Evolutionary conservation across 2,888 invertebrate species (phyloP).

Genomic region (Schizotus pectinicornis): DNA sequence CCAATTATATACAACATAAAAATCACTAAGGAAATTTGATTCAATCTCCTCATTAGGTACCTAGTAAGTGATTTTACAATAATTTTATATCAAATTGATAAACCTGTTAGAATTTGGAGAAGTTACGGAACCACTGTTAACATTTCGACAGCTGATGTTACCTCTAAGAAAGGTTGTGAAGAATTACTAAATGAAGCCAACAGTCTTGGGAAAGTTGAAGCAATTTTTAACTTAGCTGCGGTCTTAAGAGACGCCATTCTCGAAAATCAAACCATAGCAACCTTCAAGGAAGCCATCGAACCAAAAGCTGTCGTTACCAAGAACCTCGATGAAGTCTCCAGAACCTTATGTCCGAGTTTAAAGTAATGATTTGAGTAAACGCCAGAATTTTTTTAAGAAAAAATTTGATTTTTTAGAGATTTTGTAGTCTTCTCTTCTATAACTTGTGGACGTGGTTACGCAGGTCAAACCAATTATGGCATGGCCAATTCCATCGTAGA

Average conservation of each 20-base stretch:
- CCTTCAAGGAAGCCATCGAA: constrained; percentile 69
- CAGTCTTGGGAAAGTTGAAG: constrained; percentile 73
- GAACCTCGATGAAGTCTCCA: constrained; percentile 72
- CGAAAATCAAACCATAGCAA: constrained; percentile 74
- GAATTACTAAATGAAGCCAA: constrained; percentile 68
- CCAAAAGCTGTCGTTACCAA: constrained; percentile 82
- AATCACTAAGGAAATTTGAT: too few species aligned
- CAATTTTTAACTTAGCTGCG: constrained; percentile 89
- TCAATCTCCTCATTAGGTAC: too few species aligned
- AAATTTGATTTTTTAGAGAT: constrained; percentile 38
- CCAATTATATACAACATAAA: too few species aligned
- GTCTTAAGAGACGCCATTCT: constrained; percentile 75
- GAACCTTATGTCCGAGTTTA: constrained; percentile 63
- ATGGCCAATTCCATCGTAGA: constrained; percentile 60
- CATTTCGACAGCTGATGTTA: constrained; percentile 74
- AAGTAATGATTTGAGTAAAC: constrained; percentile 34
- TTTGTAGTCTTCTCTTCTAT: constrained; percentile 91
- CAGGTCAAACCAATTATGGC: constrained; percentile 88
- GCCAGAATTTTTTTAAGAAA: background rate
- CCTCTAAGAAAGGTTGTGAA: constrained; percentile 71
- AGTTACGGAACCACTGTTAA: constrained; percentile 70
- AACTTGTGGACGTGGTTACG: constrained; percentile 88
- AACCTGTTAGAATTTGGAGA: constrained; percentile 67
- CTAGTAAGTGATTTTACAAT: too few species aligned
- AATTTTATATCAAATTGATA: too few species aligned